These are phyloP conservation scores for Trissolcus brochymenae DNA, from an alignment of 2,888 invertebrate species.

Conservation along the genomic window DNA sequence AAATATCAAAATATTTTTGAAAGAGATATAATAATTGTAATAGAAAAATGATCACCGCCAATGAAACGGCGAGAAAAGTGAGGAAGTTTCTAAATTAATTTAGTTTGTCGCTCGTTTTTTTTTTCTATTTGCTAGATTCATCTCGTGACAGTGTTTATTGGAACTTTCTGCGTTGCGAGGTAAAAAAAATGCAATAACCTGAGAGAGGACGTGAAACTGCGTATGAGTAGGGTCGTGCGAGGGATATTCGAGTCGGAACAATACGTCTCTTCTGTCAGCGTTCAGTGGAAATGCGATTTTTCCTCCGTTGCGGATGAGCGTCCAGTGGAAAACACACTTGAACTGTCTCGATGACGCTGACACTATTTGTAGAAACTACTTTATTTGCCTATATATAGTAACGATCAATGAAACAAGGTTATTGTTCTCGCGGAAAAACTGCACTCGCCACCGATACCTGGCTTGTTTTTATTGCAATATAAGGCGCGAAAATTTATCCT, in stretches of 20 bases:
- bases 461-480: slow-evolving; percentile 20
- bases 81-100: no score
- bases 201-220: neutral
- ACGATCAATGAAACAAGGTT: slow-evolving; percentile 50
- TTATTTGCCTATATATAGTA: slow-evolving; percentile 49
- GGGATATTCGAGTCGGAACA: slow-evolving; percentile 15
- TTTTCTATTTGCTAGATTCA: no score
- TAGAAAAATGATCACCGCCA: no score
- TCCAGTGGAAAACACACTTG: slow-evolving; percentile 45
- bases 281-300: slow-evolving; percentile 12
- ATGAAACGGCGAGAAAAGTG: no score
- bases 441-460: slow-evolving; percentile 9
- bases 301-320: slow-evolving; percentile 20
- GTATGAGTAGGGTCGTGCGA: neutral
- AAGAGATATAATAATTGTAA: no score
- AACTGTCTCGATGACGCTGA: slow-evolving; percentile 24
- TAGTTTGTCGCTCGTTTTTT: no score
- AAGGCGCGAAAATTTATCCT: slow-evolving; percentile 26
- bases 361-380: slow-evolving; percentile 46
- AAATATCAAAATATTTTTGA: no score
- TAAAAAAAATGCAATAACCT: slow-evolving; percentile 2
- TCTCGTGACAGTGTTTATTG: neutral
- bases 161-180: neutral
- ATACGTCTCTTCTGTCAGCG: slow-evolving; percentile 21
- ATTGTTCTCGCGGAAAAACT: slow-evolving; percentile 46